phyloP scores from a whole-genome alignment of 2,797 vertebrate species.

The Clamator glandarius region DNA sequence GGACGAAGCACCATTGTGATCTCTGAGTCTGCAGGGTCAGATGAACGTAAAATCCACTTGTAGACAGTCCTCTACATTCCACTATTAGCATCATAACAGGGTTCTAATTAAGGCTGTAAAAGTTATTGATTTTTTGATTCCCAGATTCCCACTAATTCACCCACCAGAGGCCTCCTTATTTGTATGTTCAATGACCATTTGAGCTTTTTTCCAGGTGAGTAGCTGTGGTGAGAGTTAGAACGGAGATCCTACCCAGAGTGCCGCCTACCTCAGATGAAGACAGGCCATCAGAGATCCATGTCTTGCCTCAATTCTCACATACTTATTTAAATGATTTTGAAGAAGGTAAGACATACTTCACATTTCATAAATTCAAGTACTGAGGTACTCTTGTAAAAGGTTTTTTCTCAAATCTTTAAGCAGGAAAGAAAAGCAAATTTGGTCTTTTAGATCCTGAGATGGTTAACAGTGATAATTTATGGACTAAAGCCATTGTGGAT shows the following conservation, averaged over 20 bases:
- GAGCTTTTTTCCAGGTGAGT: neutral
- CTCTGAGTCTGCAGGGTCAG: neutral
- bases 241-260: neutral
- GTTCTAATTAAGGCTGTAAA: neutral
- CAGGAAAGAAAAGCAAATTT: neutral
- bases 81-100: neutral
- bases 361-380: neutral
- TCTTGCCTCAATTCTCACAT: neutral
- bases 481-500: neutral
- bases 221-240: neutral
- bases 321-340: neutral
- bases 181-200: accelerated
- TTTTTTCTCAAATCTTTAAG: neutral
- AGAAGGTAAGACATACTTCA: neutral
- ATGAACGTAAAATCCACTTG: neutral
- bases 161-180: neutral
- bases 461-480: neutral
- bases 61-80: neutral
- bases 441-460: neutral
- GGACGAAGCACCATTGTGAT: neutral
- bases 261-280: neutral
- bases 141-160: neutral
- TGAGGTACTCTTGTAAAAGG: neutral
- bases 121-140: neutral
- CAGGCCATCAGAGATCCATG: neutral